Conservation (phyloP, 2,113 vertebrate genomes). For the Coptodon bakossiorum region DNA sequence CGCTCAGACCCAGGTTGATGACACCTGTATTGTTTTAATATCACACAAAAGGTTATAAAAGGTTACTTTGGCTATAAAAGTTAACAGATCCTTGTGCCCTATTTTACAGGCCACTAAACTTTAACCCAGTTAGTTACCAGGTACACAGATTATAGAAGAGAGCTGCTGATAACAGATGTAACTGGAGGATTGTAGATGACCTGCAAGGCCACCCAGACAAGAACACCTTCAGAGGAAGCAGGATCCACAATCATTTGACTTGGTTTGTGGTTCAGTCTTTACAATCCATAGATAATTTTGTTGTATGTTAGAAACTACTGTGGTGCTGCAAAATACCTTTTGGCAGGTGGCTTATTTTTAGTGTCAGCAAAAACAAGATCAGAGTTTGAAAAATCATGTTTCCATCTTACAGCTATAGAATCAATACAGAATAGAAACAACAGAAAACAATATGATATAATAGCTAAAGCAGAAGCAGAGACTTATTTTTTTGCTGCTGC, state of each 20-base stretch:
- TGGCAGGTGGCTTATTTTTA: neutral
- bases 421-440: neutral
- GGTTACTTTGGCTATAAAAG: neutral
- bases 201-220: neutral
- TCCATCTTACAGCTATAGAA: neutral
- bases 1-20: neutral
- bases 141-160: too few species aligned
- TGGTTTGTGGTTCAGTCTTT: neutral
- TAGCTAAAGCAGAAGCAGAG: neutral
- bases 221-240: neutral
- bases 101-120: neutral
- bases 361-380: neutral
- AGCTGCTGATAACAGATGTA: rapidly evolving
- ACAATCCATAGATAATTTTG: neutral
- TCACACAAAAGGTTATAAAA: neutral
- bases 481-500: rapidly evolving
- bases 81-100: neutral
- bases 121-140: neutral
- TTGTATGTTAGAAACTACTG: neutral
- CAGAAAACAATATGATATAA: neutral
- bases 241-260: rapidly evolving
- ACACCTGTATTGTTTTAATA: neutral
- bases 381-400: neutral
- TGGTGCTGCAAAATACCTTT: rapidly evolving
- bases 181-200: neutral